Evolutionary conservation across 2,797 vertebrate species (phyloP), one percentile per base, ranked within the genome.

Genomic region (Bovichtus variegatus): DNA sequence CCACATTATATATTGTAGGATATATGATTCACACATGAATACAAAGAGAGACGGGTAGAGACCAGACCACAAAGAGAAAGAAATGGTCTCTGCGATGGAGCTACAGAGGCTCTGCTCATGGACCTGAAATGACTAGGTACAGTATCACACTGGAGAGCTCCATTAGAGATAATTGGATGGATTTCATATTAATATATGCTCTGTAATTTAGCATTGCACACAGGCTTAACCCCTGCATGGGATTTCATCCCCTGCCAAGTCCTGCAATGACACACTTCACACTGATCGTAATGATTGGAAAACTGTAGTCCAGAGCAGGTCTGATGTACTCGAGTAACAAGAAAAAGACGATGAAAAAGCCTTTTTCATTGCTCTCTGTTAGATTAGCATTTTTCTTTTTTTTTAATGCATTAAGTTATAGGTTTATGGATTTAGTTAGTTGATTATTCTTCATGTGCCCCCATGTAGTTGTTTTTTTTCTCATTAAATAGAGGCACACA

Each of bases 171-270:
- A 93, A 93, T 91, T 92, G 90, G 92, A 86, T 88, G 90, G 84
- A 90, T 91, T 90, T 94, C 71, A 74, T 88, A 91, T 91, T 92
- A 92, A 92, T 91, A 87, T 92, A 90, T 92, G 82, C 91, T 91
- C 85, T 94, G 87, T 90, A 90, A 93, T 92, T 93, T 92, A 91
- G 83, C 76, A 78, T 82, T 86, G 84, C 89, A 90, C 80, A 90
- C 83, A 83, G 84, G 77, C 85, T 90, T 92, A 92, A 92, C 91
- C 91, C 88, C 88, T 87, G 91, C 84, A 81, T 85, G 82, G 78
- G 86, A 91, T 87, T 87, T 84, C 86, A 88, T 89, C 83, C 76
- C 86, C 90, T 85, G 87, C 85, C 85, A 84, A 83, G 86, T 87
- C 86, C 83, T 82, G 88, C 88, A 90, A 93, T 91, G 87, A 89